Base-by-base conservation (phyloP, 1,140 invertebrate species). In the Andrena cerasifolii region DNA sequence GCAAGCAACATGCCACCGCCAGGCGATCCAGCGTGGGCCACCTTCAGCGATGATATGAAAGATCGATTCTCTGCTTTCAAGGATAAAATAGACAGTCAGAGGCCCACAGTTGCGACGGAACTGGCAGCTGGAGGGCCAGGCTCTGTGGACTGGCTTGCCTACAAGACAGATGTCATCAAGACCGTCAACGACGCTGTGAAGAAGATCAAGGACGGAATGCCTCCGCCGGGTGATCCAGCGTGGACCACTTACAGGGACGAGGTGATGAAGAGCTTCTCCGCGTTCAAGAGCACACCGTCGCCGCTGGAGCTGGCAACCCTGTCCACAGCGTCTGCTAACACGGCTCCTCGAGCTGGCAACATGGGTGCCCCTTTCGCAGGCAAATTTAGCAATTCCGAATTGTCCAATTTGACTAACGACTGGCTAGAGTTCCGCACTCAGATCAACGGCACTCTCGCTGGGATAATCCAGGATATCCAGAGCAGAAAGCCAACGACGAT, bases 191-290 rank as follows among this genome's bases (percentile, higher is more conserved):
- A 77, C 6, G 63, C 47, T 0, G 56, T 84, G 8, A 33, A 56
- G 24, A 49, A 65, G 0, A 78, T 84, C 0, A 73, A 76, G 24
- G 36, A 72, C 0, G 71, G 31, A 2, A 68, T 82, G 58, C 76
- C 82, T 28, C 62, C 63, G 3, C 56, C 72, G 0, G 63, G 51
- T 40, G 73, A 73, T 71, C 31, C 53, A 18, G 56, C 66, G 1
- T 87, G 84, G 86, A 21, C 61, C 1, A 33, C 53, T 0, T 86
- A 80, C 28, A 76, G 58, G 24, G 45, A 68, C 43, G 78, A 83
- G 24, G 66, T 86, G 1, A 76, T 66, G 16, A 63, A 72, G 8
- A 77, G 24, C 26, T 78, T 80, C 26, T 58, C 73, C 0, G 61
- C 24, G 8, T 62, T 80, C 14, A 54, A 59, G 16, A 58, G 6